phyloP scores from a whole-genome alignment of 1,140 invertebrate genomes.

The Drosophila azteca region DNA sequence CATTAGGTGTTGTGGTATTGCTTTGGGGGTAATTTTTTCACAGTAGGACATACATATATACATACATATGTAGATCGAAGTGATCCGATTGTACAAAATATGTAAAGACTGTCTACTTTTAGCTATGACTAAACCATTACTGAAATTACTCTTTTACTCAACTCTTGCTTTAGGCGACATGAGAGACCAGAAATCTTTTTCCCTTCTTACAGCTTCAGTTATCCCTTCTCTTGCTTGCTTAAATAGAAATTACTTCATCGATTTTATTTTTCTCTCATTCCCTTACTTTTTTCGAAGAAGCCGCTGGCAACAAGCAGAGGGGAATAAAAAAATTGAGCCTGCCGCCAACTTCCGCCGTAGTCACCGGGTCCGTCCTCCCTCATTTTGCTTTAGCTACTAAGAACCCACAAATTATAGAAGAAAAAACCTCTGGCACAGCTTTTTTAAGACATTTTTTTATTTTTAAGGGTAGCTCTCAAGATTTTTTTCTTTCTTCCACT shows the following conservation, averaged over 20 bases:
- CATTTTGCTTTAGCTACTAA: slow-evolving; percentile 4
- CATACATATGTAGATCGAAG: no score
- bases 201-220: slow-evolving; percentile 4
- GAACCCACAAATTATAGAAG: slow-evolving; percentile 33
- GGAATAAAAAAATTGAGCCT: slow-evolving; percentile 60
- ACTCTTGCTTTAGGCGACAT: slow-evolving; percentile 45
- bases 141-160: slow-evolving; percentile 9
- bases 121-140: neutral
- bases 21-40: neutral
- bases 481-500: slow-evolving; percentile 43
- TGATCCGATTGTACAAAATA: no score
- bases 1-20: slow-evolving; percentile 25
- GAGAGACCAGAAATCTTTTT: neutral
- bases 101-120: neutral
- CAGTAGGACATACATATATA: no score
- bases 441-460: slow-evolving; percentile 56
- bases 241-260: slow-evolving; percentile 74
- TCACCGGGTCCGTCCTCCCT: slow-evolving; percentile 12
- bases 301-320: slow-evolving; percentile 54
- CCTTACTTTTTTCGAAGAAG: slow-evolving; percentile 54
- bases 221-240: slow-evolving; percentile 46
- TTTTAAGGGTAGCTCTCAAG: slow-evolving; percentile 67
- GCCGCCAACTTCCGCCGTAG: slow-evolving; percentile 60
- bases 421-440: slow-evolving; percentile 68
- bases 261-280: slow-evolving; percentile 58